Evolutionary conservation across 2,888 invertebrate genomes (phyloP).

Genomic region (Apamea sordens): DNA sequence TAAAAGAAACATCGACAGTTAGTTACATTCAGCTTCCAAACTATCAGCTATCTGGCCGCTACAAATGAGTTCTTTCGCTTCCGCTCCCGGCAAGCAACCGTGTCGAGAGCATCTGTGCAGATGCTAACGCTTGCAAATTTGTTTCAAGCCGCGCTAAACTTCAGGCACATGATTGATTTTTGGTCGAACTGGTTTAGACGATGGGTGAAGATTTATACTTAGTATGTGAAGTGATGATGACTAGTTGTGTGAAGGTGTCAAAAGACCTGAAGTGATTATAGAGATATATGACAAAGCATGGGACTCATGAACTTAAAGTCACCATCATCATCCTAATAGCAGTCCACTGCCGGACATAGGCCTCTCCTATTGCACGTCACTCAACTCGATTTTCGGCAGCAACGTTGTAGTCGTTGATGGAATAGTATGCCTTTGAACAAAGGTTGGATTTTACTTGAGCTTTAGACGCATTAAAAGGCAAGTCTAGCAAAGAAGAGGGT

Average conservation of each 20-base stretch:
- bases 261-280: background rate
- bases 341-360: no score
- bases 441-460: no score
- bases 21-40: conserved; percentile 15
- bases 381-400: no score
- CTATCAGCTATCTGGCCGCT: conserved; percentile 32
- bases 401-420: no score
- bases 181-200: conserved; percentile 23
- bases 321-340: no score
- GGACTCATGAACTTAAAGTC: background rate
- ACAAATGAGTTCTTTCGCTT: conserved; percentile 56
- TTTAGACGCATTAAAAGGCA: no score
- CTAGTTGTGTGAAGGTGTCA: background rate
- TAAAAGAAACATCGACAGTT: conserved; percentile 3
- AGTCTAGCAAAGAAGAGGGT: no score
- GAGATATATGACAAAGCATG: background rate
- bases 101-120: conserved; percentile 50
- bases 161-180: conserved; percentile 49
- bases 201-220: conserved; percentile 12
- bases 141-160: conserved; percentile 44
- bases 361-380: no score
- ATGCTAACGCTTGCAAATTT: conserved; percentile 57
- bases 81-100: conserved; percentile 32
- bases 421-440: no score
- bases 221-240: background rate